Conservation (phyloP, 92 coral and sea anemone genomes). For the Porites rus region DNA sequence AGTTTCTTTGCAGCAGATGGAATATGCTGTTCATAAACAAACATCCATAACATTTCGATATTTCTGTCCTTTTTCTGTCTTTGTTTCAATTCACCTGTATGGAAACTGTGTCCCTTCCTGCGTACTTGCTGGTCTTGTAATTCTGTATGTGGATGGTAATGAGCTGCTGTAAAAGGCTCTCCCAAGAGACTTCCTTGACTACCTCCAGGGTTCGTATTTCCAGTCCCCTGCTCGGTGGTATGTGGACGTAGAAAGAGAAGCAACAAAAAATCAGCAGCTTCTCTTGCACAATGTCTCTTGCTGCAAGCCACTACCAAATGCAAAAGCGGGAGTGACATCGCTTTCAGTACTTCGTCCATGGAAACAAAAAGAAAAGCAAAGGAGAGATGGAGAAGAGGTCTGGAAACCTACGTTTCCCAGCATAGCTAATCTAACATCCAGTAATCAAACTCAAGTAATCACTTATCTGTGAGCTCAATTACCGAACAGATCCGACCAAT, state of each 20-base stretch:
- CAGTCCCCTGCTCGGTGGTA: background rate
- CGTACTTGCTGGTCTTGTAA: background rate
- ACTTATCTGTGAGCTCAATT: background rate
- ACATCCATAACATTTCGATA: background rate
- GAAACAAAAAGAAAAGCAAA: background rate
- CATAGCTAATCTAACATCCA: background rate
- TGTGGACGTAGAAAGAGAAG: background rate
- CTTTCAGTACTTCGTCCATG: background rate
- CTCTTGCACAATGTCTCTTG: background rate
- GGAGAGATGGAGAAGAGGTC: background rate
- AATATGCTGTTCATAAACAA: background rate
- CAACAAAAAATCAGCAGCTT: background rate
- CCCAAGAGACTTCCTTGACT: background rate
- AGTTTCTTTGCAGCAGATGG: background rate
- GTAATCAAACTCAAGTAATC: background rate
- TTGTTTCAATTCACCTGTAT: background rate
- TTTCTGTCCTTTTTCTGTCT: background rate
- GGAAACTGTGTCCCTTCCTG: background rate
- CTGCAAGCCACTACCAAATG: background rate
- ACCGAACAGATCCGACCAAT: background rate
- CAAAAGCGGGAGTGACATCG: background rate
- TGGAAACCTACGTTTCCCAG: background rate
- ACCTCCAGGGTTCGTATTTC: background rate
- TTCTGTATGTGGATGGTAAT: background rate
- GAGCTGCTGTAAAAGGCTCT: background rate